Evolutionary conservation across 1,140 invertebrate genomes (phyloP).

Genomic region (Bathynomus jamesi): DNA sequence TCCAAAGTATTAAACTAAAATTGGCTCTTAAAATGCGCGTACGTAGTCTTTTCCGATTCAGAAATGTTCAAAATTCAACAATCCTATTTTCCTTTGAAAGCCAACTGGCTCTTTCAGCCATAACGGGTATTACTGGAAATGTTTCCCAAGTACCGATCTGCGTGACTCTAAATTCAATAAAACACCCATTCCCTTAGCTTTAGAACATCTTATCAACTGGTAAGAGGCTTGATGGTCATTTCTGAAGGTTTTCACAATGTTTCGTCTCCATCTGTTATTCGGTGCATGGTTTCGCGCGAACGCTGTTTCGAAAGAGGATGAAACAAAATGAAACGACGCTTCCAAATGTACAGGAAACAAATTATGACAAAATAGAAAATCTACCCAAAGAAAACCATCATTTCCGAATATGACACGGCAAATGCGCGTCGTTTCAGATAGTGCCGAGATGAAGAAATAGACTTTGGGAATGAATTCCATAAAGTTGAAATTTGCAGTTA

Average conservation of each 20-base stretch:
- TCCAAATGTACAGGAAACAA: neutral
- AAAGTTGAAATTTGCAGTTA: neutral
- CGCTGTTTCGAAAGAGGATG: neutral
- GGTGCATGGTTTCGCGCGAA: neutral
- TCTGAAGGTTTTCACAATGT: neutral
- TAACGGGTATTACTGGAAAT: neutral
- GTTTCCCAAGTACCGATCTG: neutral
- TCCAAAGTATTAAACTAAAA: neutral
- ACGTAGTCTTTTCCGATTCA: neutral
- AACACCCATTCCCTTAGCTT: neutral
- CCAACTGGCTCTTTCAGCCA: neutral
- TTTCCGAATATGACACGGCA: neutral
- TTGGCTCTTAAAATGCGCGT: neutral
- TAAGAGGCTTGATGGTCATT: slow-evolving; percentile 1
- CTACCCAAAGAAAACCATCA: slow-evolving; percentile 1
- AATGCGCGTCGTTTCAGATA: neutral
- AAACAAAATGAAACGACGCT: neutral
- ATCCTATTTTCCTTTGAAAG: neutral
- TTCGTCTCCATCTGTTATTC: neutral
- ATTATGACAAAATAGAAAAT: slow-evolving; percentile 2
- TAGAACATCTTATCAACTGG: neutral
- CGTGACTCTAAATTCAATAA: slow-evolving; percentile 1
- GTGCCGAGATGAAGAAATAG: neutral
- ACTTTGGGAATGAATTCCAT: neutral
- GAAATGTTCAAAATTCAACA: neutral